Evolutionary conservation across 2,113 vertebrate species (phyloP).

Genomic region (Aptenodytes patagonicus): DNA sequence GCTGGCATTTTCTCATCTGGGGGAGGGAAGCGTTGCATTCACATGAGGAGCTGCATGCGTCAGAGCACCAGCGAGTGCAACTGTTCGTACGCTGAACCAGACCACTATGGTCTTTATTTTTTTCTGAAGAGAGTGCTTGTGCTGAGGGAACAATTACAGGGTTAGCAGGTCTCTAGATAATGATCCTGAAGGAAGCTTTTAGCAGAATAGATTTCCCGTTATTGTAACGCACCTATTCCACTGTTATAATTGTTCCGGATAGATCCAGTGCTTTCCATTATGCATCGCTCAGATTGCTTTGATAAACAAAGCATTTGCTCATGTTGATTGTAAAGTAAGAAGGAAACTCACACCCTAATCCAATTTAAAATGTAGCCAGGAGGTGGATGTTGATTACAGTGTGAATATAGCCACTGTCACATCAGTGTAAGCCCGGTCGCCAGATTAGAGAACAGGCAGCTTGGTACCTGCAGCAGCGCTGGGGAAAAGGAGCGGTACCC

Average conservation of each 20-base stretch:
- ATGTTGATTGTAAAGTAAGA: constrained; percentile 32
- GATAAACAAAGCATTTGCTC: constrained; percentile 32
- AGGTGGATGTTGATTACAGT: constrained; percentile 23
- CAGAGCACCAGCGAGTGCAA: not conserved
- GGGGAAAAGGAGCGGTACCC: not conserved
- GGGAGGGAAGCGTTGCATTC: not conserved
- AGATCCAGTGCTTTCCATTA: constrained; percentile 16
- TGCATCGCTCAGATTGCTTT: not conserved
- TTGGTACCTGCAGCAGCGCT: not conserved
- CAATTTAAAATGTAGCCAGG: constrained; percentile 22
- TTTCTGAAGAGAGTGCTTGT: not conserved
- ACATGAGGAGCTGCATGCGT: not conserved
- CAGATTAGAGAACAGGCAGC: not conserved
- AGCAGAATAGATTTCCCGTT: constrained; percentile 19
- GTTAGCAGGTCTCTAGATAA: constrained; percentile 3
- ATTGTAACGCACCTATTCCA: not conserved
- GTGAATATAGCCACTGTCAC: not conserved
- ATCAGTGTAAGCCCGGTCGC: not conserved
- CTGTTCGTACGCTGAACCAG: not conserved
- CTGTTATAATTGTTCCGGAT: not conserved
- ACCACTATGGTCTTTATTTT: not conserved
- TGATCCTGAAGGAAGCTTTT: constrained; percentile 32
- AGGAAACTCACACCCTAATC: constrained; percentile 39
- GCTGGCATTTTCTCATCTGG: not conserved
- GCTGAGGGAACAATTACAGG: not conserved